These are phyloP conservation scores for Embidobia sp. DNA, from an alignment of 2,888 invertebrate species.

Conservation along the genomic window DNA sequence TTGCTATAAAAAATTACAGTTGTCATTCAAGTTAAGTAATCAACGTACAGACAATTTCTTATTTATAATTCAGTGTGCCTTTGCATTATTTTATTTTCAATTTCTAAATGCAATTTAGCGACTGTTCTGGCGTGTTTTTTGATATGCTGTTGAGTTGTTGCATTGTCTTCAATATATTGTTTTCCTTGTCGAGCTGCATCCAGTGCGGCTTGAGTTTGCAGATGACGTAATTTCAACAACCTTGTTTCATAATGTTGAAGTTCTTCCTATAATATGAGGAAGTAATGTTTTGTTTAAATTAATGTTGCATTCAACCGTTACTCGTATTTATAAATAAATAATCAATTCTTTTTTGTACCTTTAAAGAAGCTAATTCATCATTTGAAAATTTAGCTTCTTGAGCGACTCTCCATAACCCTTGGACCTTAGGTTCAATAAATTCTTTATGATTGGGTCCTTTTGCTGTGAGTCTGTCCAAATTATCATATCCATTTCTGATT, in stretches of 20 bases:
- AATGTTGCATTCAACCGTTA: no score
- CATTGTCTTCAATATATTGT: slow-evolving; percentile 67
- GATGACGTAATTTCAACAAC: slow-evolving; percentile 90
- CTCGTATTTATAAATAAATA: no score
- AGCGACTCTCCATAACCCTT: slow-evolving; percentile 93
- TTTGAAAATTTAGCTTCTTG: slow-evolving; percentile 89
- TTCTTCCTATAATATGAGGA: slow-evolving; percentile 85
- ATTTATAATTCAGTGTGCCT: slow-evolving; percentile 89
- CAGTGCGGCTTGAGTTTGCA: slow-evolving; percentile 91
- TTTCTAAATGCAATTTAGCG: slow-evolving; percentile 90
- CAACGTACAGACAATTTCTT: not conserved
- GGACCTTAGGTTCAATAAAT: slow-evolving; percentile 95
- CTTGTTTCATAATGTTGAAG: slow-evolving; percentile 93
- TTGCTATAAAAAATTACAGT: no score
- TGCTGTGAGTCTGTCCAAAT: slow-evolving; percentile 87
- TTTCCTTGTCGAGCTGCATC: slow-evolving; percentile 86
- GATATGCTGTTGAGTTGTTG: slow-evolving; percentile 85
- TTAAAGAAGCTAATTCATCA: slow-evolving; percentile 91
- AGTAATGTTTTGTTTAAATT: no score
- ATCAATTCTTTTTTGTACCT: no score
- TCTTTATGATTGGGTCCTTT: slow-evolving; percentile 91
- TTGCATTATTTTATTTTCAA: slow-evolving; percentile 89
- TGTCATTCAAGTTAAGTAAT: no score
- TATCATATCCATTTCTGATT: slow-evolving; percentile 90
- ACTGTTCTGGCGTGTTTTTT: slow-evolving; percentile 93